phyloP scores from a whole-genome alignment of 1,140 invertebrate species.

The Zaprionus inermis region DNA sequence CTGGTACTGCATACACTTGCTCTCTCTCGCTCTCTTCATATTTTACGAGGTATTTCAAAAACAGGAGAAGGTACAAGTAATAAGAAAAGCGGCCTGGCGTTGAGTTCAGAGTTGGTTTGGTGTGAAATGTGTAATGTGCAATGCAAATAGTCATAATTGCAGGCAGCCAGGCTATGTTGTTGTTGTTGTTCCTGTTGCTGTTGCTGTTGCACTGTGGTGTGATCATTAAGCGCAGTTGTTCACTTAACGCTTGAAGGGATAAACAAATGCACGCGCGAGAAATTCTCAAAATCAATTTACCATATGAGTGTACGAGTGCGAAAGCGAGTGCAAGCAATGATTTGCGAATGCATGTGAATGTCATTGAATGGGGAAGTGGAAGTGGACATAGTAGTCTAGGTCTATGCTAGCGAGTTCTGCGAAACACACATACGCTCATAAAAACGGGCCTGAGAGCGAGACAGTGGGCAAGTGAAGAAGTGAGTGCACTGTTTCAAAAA shows the following conservation, averaged over 20 bases:
- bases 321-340: constrained; percentile 37
- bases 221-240: constrained; percentile 79
- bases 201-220: constrained; percentile 27
- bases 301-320: constrained; percentile 35
- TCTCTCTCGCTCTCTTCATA: background rate
- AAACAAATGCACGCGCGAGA: constrained; percentile 77
- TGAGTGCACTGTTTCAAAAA: too few species aligned
- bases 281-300: constrained; percentile 80
- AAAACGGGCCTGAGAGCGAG: constrained; percentile 10
- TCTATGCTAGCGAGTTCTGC: constrained; percentile 12
- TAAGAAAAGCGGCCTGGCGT: constrained; percentile 29
- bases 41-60: constrained; percentile 22
- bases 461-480: too few species aligned
- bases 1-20: background rate
- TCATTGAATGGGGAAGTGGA: constrained; percentile 52
- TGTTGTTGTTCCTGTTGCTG: constrained; percentile 33
- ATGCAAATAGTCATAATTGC: constrained; percentile 81
- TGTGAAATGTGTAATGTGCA: constrained; percentile 66
- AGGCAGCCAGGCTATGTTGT: constrained; percentile 44
- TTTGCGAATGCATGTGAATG: constrained; percentile 60
- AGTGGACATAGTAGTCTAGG: constrained; percentile 26
- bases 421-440: constrained; percentile 7
- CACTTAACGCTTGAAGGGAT: constrained; percentile 77
- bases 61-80: constrained; percentile 39
- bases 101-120: constrained; percentile 38